Base-by-base conservation (phyloP, 2,113 vertebrate genomes). In the Nyctereutes procyonoides region DNA sequence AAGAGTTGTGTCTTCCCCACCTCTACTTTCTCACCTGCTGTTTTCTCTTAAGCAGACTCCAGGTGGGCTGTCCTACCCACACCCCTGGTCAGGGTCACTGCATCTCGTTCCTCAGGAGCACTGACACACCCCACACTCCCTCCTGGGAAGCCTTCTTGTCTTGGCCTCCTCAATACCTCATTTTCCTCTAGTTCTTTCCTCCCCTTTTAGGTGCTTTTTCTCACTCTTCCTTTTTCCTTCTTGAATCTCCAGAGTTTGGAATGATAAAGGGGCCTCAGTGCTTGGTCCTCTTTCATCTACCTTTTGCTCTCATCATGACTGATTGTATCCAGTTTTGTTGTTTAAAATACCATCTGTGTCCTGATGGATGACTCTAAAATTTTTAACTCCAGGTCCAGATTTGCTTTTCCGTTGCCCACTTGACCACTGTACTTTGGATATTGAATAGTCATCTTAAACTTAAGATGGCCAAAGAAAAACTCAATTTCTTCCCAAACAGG, bases 161-260 rank as follows among this genome's bases (percentile, higher is more conserved):
- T 77, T 56, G 48, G 17, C 26, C 26, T 35, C 80, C 53, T 2
- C 2, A 43, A 3, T 0, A 24, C 7, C 5, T 55, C 2, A 8
- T 30, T 48, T 30, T 35, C 32, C 26, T 62, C 58, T 43, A 19
- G 15, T 20, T 58, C 7, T 73, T 11, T 74, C 62, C 28, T 79
- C 15, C 38, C 28, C 19, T n/a, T 16, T 69, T n/a, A n/a, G 65
- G 32, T 32, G 17, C 32, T 17, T 35, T 69, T 69, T 69, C 67
- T 65, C 26, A 8, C 48, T n/a, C 4, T 43, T 88, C 20, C 16
- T 9, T 63, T 15, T 22, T 77, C 43, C 60, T 82, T 28, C 6
- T 83, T 53, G 17, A 85, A 74, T 35, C 16, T 84, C 28, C 79
- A 88, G n/a, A 56, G 69, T 91, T 90, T 60, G 30, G 77, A 90